A percentile compares a stretch with the other conserved stretches of the same genome.
Evolutionary conservation across 2,888 invertebrate species (phyloP).

Genomic region (Calameuta pallipes): DNA sequence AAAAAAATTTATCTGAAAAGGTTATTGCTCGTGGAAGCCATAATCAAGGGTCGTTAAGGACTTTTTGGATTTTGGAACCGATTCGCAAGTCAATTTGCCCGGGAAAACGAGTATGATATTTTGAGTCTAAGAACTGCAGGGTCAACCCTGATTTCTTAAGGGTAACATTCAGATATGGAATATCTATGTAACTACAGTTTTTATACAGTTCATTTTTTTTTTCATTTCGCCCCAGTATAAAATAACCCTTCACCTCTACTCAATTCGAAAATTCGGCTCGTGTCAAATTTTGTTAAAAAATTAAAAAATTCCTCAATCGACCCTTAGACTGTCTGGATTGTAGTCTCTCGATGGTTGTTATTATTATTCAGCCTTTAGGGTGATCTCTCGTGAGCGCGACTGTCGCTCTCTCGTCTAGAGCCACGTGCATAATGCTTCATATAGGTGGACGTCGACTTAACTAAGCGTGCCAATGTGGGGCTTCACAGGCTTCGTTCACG

Average conservation of each 20-base stretch:
- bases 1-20: neutral
- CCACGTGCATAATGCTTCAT: constrained; percentile 40
- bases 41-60: neutral
- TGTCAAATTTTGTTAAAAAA: neutral
- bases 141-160: neutral
- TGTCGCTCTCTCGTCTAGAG: neutral
- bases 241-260: too few relatives aligned
- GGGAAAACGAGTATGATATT: neutral
- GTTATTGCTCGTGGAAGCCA: neutral
- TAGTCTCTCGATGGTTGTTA: neutral
- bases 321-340: neutral
- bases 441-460: constrained; percentile 62
- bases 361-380: neutral
- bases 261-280: too few relatives aligned
- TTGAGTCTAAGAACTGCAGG: neutral
- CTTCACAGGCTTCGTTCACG: constrained; percentile 60
- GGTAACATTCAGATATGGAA: neutral
- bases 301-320: neutral
- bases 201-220: neutral
- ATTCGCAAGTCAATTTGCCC: neutral
- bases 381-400: neutral
- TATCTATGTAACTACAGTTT: neutral
- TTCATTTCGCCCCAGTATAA: neutral
- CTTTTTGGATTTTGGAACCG: neutral
- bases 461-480: constrained; percentile 51